A percentile compares a stretch with the other conserved stretches of the same genome.
Conservation (phyloP, 2,797 vertebrate species). For the Dryobates pubescens region DNA sequence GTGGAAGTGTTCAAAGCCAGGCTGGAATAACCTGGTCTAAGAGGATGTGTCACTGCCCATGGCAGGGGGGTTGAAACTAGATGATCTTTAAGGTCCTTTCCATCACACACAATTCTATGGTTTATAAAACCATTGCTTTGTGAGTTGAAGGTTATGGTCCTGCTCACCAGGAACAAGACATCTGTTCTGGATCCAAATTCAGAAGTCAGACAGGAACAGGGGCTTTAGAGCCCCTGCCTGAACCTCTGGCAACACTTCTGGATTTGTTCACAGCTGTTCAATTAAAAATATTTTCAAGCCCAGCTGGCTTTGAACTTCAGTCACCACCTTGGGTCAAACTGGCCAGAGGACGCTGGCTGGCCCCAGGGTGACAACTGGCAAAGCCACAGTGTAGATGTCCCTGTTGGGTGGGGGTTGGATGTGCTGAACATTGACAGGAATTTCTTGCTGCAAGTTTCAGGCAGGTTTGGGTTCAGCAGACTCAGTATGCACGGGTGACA, state of each 20-base stretch:
- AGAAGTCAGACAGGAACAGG: fast-evolving
- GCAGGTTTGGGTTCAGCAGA: neutral
- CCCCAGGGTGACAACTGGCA: neutral
- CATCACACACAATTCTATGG: too few relatives aligned
- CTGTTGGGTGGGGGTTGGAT: fast-evolving
- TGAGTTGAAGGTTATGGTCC: too few relatives aligned
- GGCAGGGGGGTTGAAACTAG: too few relatives aligned
- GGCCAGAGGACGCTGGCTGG: neutral
- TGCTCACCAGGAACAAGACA: fast-evolving
- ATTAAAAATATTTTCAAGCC: neutral
- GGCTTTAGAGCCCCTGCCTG: neutral
- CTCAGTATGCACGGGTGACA: neutral
- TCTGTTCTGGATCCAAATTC: neutral
- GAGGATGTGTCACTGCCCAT: too few relatives aligned
- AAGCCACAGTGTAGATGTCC: neutral
- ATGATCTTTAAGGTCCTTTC: too few relatives aligned
- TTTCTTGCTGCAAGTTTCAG: neutral
- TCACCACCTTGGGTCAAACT: neutral
- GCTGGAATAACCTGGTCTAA: too few relatives aligned
- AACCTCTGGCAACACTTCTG: neutral
- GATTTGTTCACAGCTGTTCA: neutral
- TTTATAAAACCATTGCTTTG: too few relatives aligned
- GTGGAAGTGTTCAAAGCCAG: too few relatives aligned
- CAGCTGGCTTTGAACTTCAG: neutral
- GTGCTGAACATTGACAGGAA: neutral